Conservation (phyloP, 1,140 invertebrate genomes). For the Zophobas morio region DNA sequence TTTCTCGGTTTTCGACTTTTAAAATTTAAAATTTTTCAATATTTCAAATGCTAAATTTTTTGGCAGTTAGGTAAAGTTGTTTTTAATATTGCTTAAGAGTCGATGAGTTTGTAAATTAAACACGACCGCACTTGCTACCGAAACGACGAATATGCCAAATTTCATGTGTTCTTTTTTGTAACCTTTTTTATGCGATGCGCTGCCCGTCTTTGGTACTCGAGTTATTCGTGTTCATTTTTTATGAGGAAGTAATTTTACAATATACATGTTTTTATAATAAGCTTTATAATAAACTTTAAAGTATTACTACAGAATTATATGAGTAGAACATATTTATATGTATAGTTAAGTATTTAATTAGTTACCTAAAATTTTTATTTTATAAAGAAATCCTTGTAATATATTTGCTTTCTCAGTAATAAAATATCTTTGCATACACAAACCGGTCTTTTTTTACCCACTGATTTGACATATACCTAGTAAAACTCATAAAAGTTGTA, state of each 20-base stretch:
- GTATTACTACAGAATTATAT: slow-evolving; percentile 46
- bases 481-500: too few relatives aligned
- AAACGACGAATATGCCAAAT: slow-evolving; percentile 5
- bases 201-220: slow-evolving; percentile 30
- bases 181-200: slow-evolving; percentile 15
- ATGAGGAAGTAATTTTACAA: slow-evolving; percentile 19
- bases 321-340: slow-evolving; percentile 51
- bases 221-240: slow-evolving; percentile 23
- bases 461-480: too few relatives aligned
- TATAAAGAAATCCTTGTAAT: slow-evolving; percentile 48
- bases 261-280: slow-evolving; percentile 20
- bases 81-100: slow-evolving; percentile 4
- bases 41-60: background rate
- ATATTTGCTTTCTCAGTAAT: slow-evolving; percentile 47
- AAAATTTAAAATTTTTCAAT: too few relatives aligned
- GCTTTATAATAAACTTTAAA: slow-evolving; percentile 24
- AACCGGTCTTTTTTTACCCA: background rate
- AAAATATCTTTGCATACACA: slow-evolving; percentile 27
- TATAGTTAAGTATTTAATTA: slow-evolving; percentile 56
- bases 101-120: slow-evolving; percentile 4
- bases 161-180: slow-evolving; percentile 32
- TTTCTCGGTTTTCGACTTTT: too few relatives aligned
- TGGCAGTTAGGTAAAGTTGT: slow-evolving; percentile 36
- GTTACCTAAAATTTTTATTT: slow-evolving; percentile 52
- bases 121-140: background rate